Evolutionary conservation across 2,113 vertebrate species (phyloP), one percentile per base, ranked within the genome.

Genomic region (Willisornis vidua): DNA sequence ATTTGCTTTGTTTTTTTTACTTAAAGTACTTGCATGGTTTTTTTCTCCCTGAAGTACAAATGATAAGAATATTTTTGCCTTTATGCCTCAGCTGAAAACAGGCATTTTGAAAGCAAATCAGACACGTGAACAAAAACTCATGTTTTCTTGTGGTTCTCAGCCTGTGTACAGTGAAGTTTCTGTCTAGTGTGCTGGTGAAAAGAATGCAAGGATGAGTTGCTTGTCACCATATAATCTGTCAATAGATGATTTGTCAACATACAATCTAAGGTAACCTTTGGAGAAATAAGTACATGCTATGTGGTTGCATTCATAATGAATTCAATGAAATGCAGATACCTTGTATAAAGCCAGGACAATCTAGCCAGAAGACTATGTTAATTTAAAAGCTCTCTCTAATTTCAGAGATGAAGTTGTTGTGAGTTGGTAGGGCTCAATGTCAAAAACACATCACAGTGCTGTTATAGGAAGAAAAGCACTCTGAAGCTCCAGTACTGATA

Each of bases 221-320:
- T 78, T 89, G 84, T 88, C 94, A 74, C 24, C 2, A 0, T 92
- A 43, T 77, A 84, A 93, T 90, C 79, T 97, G 85, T 80, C 88
- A 90, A 39, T 83, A 39, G 83, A 54, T 88, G 83, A 88, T 92
- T 95, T 93, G 87, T 81, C 89, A 94, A 79, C 59, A 16, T 66
- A 65, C 52, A 84, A 94, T 91, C 71, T 82, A 58, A 96, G 62
- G 35, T 75, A 87, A 78, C 74, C 87, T 71, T 37, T 10, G 3
- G 78, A 89, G 91, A 85, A 90, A n/a, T 70, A 79, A 87, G 45
- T 62, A 29, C 25, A 6, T 31, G 73, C 74, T 85, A 94, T 28
- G 33, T 85, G 66, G 54, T 58, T 73, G 67, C 67, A 35, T 93
- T 93, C 29, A 14, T 89, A 70, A 91, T 46, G 31, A 91, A 85